A percentile compares a stretch with the other conserved stretches of the same genome.
phyloP scores from a whole-genome alignment of 2,797 vertebrate species.

The Manis crassicaudata region DNA sequence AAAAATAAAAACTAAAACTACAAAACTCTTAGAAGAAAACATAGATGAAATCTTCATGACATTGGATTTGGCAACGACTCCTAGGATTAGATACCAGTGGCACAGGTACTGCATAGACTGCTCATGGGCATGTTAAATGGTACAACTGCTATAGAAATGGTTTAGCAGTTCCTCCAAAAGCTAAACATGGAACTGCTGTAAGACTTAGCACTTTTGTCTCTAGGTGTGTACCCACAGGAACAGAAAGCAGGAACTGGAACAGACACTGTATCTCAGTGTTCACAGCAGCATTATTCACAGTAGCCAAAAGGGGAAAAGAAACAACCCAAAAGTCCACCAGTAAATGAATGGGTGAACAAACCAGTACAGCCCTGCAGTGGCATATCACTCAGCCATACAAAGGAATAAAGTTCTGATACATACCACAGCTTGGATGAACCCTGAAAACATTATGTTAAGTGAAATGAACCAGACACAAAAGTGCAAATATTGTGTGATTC shows the following conservation, averaged over 20 bases:
- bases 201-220: neutral
- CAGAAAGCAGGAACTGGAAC: neutral
- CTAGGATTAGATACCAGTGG: neutral
- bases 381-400: neutral
- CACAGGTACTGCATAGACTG: neutral
- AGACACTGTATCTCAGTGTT: neutral
- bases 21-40: conserved; percentile 24
- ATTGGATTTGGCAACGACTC: neutral
- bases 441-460: neutral
- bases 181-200: neutral
- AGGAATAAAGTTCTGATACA: neutral
- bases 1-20: neutral
- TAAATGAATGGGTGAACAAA: neutral
- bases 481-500: neutral
- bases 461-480: neutral
- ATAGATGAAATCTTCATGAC: neutral
- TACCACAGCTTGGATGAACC: neutral
- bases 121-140: neutral
- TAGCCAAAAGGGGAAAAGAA: neutral
- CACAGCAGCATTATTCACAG: neutral
- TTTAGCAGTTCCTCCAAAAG: neutral
- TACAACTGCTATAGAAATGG: neutral
- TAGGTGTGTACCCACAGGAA: neutral
- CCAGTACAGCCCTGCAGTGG: neutral
- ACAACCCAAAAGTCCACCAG: neutral